These are phyloP conservation scores for Odontocolon sp. DNA, from an alignment of 2,888 invertebrate species.

Conservation along the genomic window DNA sequence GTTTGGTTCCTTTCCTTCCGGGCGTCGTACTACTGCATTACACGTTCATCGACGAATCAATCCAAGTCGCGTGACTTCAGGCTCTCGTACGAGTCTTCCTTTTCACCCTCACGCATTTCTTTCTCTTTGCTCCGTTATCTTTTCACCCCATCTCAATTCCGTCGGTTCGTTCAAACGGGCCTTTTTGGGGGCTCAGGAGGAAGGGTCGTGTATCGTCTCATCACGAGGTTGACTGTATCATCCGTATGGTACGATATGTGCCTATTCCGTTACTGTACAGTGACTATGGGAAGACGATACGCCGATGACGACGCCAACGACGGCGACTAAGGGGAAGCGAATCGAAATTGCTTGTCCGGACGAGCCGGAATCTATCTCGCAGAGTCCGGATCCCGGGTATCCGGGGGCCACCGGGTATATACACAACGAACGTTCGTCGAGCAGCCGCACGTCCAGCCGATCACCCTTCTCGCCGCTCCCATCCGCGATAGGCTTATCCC, in stretches of 20 bases:
- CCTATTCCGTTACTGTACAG: neutral
- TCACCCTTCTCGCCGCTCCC: slow-evolving; percentile 50
- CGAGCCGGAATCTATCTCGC: slow-evolving; percentile 57
- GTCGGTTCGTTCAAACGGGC: neutral
- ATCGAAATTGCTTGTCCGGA: slow-evolving; percentile 57
- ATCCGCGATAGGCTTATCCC: slow-evolving; percentile 59
- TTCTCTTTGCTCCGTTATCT: slow-evolving; percentile 33
- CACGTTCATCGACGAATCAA: neutral
- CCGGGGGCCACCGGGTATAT: slow-evolving; percentile 46
- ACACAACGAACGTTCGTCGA: slow-evolving; percentile 32
- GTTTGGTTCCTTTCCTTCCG: neutral
- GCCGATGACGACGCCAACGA: slow-evolving; percentile 49
- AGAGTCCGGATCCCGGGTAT: slow-evolving; percentile 58
- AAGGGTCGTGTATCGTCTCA: neutral
- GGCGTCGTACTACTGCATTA: neutral
- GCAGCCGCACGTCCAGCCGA: slow-evolving; percentile 31
- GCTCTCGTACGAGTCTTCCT: too few relatives aligned
- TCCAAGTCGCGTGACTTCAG: neutral
- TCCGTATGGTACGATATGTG: neutral
- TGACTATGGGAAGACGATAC: slow-evolving; percentile 10
- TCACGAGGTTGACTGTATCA: neutral
- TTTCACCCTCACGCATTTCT: slow-evolving; percentile 15
- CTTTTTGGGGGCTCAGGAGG: neutral
- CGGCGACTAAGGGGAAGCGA: slow-evolving; percentile 41
- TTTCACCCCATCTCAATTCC: neutral